A percentile compares a stretch with the other conserved stretches of the same genome.
phyloP scores from a whole-genome alignment of 2,888 invertebrate species.

The Sepioteuthis lessoniana region DNA sequence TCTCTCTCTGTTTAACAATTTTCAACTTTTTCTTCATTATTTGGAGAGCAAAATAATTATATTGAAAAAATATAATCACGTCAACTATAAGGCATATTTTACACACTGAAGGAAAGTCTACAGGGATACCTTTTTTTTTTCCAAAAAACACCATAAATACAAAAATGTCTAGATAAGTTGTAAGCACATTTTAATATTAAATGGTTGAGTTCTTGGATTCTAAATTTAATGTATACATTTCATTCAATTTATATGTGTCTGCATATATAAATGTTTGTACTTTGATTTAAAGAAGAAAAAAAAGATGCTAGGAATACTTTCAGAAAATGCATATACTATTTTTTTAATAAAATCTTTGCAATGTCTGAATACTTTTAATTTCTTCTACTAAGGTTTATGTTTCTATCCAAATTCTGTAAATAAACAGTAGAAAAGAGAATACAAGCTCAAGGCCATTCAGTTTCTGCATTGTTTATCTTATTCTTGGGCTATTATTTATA shows the following conservation, averaged over 20 bases:
- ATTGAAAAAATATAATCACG: neutral
- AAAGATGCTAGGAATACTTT: neutral
- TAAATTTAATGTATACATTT: neutral
- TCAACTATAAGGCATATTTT: neutral
- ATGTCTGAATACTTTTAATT: conserved; percentile 5
- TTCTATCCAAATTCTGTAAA: neutral
- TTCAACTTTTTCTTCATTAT: neutral
- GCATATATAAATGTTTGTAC: neutral
- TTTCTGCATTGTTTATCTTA: neutral
- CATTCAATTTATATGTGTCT: neutral
- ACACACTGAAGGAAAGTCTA: neutral
- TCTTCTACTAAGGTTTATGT: neutral
- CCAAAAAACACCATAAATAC: neutral
- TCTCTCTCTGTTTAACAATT: neutral
- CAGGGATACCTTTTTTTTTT: too few species aligned
- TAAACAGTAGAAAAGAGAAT: neutral
- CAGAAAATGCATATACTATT: neutral
- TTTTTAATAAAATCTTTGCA: neutral
- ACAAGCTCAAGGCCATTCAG: neutral
- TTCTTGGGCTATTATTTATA: neutral
- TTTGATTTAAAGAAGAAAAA: neutral
- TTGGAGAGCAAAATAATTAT: neutral
- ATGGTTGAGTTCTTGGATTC: neutral
- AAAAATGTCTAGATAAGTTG: neutral
- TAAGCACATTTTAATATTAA: neutral